A percentile compares a stretch with the other conserved stretches of the same genome.
phyloP scores from a whole-genome alignment of 2,888 invertebrate species.

The Nomada fucata region DNA sequence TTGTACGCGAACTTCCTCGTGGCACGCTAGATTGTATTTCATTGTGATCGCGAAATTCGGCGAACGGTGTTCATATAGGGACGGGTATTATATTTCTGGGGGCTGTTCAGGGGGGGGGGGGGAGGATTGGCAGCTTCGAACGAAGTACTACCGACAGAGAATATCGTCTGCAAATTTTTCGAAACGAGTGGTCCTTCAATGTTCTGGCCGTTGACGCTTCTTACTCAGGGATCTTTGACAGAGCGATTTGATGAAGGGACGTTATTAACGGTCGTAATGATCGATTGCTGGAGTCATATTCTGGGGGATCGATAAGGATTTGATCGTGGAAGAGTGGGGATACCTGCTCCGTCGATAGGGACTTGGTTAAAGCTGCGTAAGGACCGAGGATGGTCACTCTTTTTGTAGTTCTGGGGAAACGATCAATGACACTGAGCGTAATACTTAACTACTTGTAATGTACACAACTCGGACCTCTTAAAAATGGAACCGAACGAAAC shows the following conservation, averaged over 20 bases:
- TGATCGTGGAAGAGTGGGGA: conserved; percentile 18
- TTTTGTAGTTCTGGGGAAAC: background rate
- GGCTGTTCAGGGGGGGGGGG: background rate
- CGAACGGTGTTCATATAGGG: background rate
- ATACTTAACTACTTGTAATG: conserved; percentile 11
- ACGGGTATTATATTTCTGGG: conserved; percentile 16
- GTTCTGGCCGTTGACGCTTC: conserved; percentile 61
- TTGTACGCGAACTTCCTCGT: background rate
- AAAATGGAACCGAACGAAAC: background rate
- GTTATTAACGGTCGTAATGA: conserved; percentile 13
- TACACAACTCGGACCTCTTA: background rate
- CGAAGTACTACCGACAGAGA: background rate
- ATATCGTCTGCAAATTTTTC: conserved; percentile 8
- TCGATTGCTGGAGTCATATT: conserved; percentile 11
- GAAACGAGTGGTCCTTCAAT: conserved; percentile 40
- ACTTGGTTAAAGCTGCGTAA: no score
- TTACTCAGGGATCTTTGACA: conserved; percentile 69
- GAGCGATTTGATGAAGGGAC: conserved; percentile 26
- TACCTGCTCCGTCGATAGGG: background rate
- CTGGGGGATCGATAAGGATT: background rate
- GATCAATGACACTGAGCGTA: conserved; percentile 8
- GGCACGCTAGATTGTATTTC: background rate
- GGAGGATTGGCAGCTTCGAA: background rate
- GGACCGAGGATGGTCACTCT: no score
- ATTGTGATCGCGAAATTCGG: background rate